These are phyloP conservation scores for Drosophila aff. DNA, from an alignment of 1,140 invertebrate genomes.

Conservation along the genomic window DNA sequence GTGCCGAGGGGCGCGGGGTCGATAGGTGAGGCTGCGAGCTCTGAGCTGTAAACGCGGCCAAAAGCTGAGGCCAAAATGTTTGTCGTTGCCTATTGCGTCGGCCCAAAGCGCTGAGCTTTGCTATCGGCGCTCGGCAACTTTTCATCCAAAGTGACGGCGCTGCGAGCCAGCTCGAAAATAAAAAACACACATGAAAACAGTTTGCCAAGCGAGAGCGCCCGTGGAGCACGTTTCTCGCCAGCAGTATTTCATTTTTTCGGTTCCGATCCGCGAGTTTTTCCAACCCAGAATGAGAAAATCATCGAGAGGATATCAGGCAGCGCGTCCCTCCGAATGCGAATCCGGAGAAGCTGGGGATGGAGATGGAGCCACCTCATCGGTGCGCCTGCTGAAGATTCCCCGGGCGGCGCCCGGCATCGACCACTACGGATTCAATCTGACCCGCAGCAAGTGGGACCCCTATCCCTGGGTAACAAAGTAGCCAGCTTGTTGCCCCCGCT, in stretches of 20 bases:
- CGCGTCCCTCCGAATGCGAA: background rate
- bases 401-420: conserved; percentile 70
- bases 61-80: conserved; percentile 50
- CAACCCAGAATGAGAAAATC: conserved; percentile 21
- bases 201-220: conserved; percentile 54
- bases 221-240: conserved; percentile 58
- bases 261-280: conserved; percentile 14
- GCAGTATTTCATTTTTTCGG: conserved; percentile 7
- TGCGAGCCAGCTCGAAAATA: conserved; percentile 20
- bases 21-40: conserved; percentile 47
- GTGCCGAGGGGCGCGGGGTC: conserved; percentile 7
- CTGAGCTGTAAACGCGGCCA: conserved; percentile 22
- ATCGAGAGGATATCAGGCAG: conserved; percentile 12
- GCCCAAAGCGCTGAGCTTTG: conserved; percentile 33
- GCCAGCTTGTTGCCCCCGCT: background rate
- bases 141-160: conserved; percentile 18
- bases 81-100: conserved; percentile 48
- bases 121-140: conserved; percentile 43
- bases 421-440: conserved; percentile 88
- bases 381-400: conserved; percentile 79
- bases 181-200: conserved; percentile 53
- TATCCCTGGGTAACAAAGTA: conserved; percentile 88
- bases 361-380: conserved; percentile 39
- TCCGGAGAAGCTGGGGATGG: background rate
- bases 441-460: conserved; percentile 89